Evolutionary conservation across 2,797 vertebrate species (phyloP).

Genomic region (Aratinga solstitialis): DNA sequence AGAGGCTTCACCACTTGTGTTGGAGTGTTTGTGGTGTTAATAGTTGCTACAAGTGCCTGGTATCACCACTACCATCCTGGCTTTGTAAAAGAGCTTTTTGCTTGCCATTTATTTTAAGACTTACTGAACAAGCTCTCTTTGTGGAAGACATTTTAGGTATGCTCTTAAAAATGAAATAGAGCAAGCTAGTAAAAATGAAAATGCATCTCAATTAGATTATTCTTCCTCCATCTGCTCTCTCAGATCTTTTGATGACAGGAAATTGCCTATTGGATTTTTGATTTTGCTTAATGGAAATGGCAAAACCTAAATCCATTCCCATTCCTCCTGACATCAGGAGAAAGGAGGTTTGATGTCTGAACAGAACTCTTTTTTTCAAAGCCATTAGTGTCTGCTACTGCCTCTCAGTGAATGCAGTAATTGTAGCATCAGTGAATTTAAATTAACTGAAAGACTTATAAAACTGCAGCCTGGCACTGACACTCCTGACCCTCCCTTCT

Average conservation of each 20-base stretch:
- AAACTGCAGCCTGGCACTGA: neutral
- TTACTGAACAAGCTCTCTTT: constrained; percentile 22
- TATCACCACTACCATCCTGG: neutral
- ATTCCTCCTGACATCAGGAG: neutral
- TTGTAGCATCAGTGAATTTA: constrained; percentile 11
- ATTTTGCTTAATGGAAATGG: constrained; percentile 56
- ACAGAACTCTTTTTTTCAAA: neutral
- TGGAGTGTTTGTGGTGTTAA: neutral
- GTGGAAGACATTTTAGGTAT: constrained; percentile 11
- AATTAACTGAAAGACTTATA: neutral
- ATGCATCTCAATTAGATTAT: constrained; percentile 48
- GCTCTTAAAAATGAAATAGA: constrained; percentile 30
- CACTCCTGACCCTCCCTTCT: neutral
- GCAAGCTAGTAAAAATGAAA: constrained; percentile 27
- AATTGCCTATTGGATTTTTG: constrained; percentile 59
- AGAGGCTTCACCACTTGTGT: constrained; percentile 8
- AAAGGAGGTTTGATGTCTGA: neutral
- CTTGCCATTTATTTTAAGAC: constrained; percentile 39
- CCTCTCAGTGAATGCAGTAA: neutral
- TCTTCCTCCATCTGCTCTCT: constrained; percentile 46
- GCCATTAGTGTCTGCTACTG: neutral
- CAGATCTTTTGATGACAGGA: constrained; percentile 53
- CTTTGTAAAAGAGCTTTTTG: constrained; percentile 16
- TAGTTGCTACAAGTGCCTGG: constrained; percentile 8
- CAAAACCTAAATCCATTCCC: constrained; percentile 37